Percentiles rank a stretch among this genome's conserved stretches.
phyloP scores from a whole-genome alignment of 2,113 vertebrate genomes.

The Speoplatyrhinus poulsoni region DNA sequence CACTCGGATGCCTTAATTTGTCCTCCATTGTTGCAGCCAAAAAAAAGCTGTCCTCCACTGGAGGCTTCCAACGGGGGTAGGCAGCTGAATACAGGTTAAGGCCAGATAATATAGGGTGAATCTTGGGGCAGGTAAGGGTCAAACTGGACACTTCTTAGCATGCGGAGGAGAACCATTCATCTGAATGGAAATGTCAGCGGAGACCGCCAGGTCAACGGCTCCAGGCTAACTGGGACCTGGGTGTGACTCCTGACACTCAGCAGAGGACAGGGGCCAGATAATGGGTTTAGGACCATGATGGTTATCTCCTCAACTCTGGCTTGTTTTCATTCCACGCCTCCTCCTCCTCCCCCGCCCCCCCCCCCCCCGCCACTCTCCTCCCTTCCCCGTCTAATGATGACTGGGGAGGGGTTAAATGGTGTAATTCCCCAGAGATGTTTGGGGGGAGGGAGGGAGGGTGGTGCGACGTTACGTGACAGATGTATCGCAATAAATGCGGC shows the following conservation, averaged over 20 bases:
- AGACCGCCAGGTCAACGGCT: conserved; percentile 74
- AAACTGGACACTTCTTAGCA: conserved; percentile 78
- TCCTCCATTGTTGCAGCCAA: conserved; percentile 54
- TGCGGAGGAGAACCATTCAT: conserved; percentile 74
- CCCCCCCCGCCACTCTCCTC: conserved; percentile 10
- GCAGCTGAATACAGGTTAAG: conserved; percentile 66
- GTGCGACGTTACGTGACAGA: conserved; percentile 59
- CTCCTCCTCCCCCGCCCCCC: conserved; percentile 22
- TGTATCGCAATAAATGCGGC: conserved; percentile 48
- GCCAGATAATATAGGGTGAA: conserved; percentile 41
- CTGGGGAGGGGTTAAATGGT: conserved; percentile 70
- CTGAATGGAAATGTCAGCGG: conserved; percentile 75
- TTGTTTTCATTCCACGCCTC: conserved; percentile 42
- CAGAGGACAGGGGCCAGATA: conserved; percentile 71
- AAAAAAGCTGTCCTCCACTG: conserved; percentile 49
- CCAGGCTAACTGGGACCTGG: conserved; percentile 71
- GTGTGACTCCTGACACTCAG: conserved; percentile 78
- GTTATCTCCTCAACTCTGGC: conserved; percentile 74
- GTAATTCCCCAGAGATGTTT: conserved; percentile 61
- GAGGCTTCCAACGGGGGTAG: conserved; percentile 30
- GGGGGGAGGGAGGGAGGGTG: not conserved
- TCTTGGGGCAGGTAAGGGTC: conserved; percentile 75
- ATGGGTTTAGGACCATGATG: conserved; percentile 79
- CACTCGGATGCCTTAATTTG: conserved; percentile 61
- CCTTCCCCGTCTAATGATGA: conserved; percentile 55